Evolutionary conservation across 2,888 invertebrate genomes (phyloP), one percentile per base, ranked within the genome.

Genomic region (Drosophila maculinotata): DNA sequence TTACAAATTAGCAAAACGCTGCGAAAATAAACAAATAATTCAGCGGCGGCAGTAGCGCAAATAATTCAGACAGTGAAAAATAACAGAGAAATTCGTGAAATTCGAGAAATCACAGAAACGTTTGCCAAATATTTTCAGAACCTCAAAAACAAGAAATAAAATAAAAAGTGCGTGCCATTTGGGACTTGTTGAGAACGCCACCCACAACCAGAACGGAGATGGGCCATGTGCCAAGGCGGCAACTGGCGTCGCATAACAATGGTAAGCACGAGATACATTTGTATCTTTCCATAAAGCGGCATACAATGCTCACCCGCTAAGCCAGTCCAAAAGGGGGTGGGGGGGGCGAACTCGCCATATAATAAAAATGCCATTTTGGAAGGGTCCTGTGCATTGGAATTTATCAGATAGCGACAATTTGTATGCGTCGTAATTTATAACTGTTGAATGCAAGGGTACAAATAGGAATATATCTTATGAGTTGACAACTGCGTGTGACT

Each of bases 11-110:
- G 78, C 76, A 52, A 73, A 76, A 71, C 66, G 66, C 63, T 59
- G 47, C 44, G 54, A 64, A 87, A 85, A 87, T 84, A 82, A 87
- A 87, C 81, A 82, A 86, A 87, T 75, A 80, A 69, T 71, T 74
- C 38, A 36, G 42, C 66, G 15, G 35, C 17, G 30, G 74, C 56
- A 65, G 49, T 54, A 68, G 42, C 56, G 58, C 35, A 81, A 81
- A 79, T 76, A 73, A 68, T 76, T 59, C 44, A 48, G 68, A 69
- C 74, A 77, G 81, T 81, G 87, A 74, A 69, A 75, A 77, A 83
- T 63, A 86, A 87, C 81, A 86, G 72, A 58, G 58, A 65, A 68
- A 82, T 60, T 60, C 41, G 64, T 9, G 30, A 49, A 60, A 70
- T 57, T 48, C 38, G 30, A 54, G 60, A 69, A 71, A 68, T 60